Conservation (phyloP, 1,140 invertebrate genomes). For the Euwallacea similis region DNA sequence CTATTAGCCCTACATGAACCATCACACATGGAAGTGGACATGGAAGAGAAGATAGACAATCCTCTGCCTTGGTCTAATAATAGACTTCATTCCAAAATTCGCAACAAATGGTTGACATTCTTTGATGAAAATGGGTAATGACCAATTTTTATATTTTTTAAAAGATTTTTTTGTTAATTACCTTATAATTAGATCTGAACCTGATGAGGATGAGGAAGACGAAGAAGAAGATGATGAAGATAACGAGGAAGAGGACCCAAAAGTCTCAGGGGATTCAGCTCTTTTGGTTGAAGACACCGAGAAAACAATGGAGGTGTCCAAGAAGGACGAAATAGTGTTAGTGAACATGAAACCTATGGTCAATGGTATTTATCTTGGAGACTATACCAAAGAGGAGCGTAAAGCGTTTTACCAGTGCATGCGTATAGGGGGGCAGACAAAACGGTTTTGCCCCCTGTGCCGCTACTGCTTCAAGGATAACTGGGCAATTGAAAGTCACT, state of each 20-base stretch:
- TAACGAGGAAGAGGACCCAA: background rate
- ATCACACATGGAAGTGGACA: constrained; percentile 47
- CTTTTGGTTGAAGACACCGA: constrained; percentile 31
- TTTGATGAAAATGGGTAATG: constrained; percentile 41
- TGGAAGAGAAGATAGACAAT: constrained; percentile 48
- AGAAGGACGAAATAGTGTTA: constrained; percentile 38
- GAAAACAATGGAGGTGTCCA: constrained; percentile 27
- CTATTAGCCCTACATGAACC: constrained; percentile 48
- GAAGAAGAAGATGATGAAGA: constrained; percentile 6
- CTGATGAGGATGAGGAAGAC: constrained; percentile 6
- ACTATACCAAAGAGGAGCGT: constrained; percentile 49
- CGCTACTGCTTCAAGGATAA: constrained; percentile 53
- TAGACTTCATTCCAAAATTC: constrained; percentile 31
- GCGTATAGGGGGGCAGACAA: constrained; percentile 47
- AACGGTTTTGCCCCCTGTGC: constrained; percentile 51
- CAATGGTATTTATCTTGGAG: constrained; percentile 44
- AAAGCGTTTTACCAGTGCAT: constrained; percentile 47
- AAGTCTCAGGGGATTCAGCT: background rate
- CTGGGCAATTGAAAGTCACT: constrained; percentile 53
- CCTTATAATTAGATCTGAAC: background rate
- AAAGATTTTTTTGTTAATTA: background rate
- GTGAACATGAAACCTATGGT: constrained; percentile 42
- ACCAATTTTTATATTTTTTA: background rate
- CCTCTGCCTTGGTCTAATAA: constrained; percentile 40
- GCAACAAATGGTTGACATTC: constrained; percentile 49